A percentile compares a stretch with the other conserved stretches of the same genome.
phyloP scores from a whole-genome alignment of 1,140 invertebrate genomes.

The Apis mellifera region Amel_HAv3.1 CM009936.2:2131501-2132000 shows the following conservation, averaged over 20 bases:
- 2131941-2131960: too few relatives aligned
- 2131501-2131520: slow-evolving; percentile 29
- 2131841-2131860: too few relatives aligned
- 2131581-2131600: slow-evolving; percentile 80
- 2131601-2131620: slow-evolving; percentile 77
- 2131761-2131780: too few relatives aligned
- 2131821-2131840: too few relatives aligned
- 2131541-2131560: slow-evolving; percentile 35
- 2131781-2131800: too few relatives aligned
- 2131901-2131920: too few relatives aligned
- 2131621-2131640: slow-evolving; percentile 79
- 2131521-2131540: slow-evolving; percentile 24
- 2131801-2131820: too few relatives aligned
- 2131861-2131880: too few relatives aligned
- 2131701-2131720: background rate
- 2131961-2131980: too few relatives aligned
- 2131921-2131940: too few relatives aligned
- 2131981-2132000: too few relatives aligned
- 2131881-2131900: too few relatives aligned
- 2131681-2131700: slow-evolving; percentile 75
- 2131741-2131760: background rate
- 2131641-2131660: slow-evolving; percentile 80
- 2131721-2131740: background rate
- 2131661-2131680: slow-evolving; percentile 73
- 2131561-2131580: slow-evolving; percentile 72